Percentiles rank a stretch among this genome's conserved stretches.
Conservation (phyloP, 2,888 invertebrate genomes). For the Nezara viridula region DNA sequence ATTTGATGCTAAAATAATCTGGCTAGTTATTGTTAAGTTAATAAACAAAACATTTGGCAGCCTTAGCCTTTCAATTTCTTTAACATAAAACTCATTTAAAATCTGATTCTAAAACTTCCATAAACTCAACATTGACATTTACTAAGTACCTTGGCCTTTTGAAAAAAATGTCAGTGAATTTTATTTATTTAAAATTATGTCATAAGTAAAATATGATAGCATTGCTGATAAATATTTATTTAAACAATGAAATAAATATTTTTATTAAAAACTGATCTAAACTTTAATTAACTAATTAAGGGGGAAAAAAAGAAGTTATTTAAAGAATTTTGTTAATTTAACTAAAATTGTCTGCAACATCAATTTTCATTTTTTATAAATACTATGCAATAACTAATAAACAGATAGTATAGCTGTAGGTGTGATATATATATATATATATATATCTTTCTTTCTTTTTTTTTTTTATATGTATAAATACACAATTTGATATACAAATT, state of each 20-base stretch:
- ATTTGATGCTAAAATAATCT: not conserved
- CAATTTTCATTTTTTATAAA: too few species aligned
- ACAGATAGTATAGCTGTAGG: too few species aligned
- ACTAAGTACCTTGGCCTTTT: conserved; percentile 10
- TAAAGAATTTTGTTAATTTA: too few species aligned
- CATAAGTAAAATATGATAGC: not conserved
- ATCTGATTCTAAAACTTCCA: not conserved
- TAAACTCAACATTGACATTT: not conserved
- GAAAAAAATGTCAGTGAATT: not conserved
- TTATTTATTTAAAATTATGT: not conserved
- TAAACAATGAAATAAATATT: not conserved
- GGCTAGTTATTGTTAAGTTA: not conserved
- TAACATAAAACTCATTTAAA: not conserved
- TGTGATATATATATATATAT: too few species aligned
- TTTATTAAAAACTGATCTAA: not conserved
- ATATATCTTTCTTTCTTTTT: too few species aligned
- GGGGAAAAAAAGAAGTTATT: too few species aligned
- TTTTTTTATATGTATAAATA: too few species aligned
- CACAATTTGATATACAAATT: too few species aligned
- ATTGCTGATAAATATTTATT: not conserved
- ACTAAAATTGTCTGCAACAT: too few species aligned
- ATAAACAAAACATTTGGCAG: not conserved
- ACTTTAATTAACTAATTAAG: too few species aligned
- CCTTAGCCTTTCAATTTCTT: not conserved
- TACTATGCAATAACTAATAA: too few species aligned